Conservation (phyloP, 2,888 invertebrate genomes). For the Deladenus siricidicola region DNA sequence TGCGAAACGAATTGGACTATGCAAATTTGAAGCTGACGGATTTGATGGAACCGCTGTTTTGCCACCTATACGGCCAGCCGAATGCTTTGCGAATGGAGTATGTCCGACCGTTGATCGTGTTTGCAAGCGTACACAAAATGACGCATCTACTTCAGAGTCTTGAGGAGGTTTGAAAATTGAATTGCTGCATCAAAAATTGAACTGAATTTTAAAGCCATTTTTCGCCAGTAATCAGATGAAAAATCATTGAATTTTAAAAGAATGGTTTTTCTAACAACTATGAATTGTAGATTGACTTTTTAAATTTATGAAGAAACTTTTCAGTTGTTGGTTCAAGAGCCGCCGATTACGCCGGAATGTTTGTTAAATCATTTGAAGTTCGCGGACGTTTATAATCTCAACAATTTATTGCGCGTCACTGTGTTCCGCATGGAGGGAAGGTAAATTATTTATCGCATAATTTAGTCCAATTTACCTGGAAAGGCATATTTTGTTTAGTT, state of each 20-base stretch:
- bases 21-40: constrained; percentile 24
- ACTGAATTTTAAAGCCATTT: too few species aligned
- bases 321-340: neutral
- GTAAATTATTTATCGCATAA: too few species aligned
- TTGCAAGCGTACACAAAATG: constrained; percentile 36
- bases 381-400: neutral
- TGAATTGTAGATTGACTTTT: too few species aligned
- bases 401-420: neutral
- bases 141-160: constrained; percentile 20
- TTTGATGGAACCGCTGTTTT: constrained; percentile 29
- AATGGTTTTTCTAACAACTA: too few species aligned
- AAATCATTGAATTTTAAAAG: too few species aligned
- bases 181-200: too few species aligned
- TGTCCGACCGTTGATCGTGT: constrained; percentile 35
- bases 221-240: too few species aligned
- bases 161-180: neutral
- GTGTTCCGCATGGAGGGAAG: constrained; percentile 1
- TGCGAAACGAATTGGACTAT: constrained; percentile 24
- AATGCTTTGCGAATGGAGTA: constrained; percentile 23
- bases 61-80: constrained; percentile 29
- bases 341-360: neutral
- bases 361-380: neutral
- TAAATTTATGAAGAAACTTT: too few species aligned
- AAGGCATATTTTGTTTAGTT: too few species aligned
- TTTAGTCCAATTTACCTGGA: too few species aligned